Evolutionary conservation across 2,797 vertebrate genomes (phyloP), one percentile per base, ranked within the genome.

Genomic region (Moxostoma hubbsi): DNA sequence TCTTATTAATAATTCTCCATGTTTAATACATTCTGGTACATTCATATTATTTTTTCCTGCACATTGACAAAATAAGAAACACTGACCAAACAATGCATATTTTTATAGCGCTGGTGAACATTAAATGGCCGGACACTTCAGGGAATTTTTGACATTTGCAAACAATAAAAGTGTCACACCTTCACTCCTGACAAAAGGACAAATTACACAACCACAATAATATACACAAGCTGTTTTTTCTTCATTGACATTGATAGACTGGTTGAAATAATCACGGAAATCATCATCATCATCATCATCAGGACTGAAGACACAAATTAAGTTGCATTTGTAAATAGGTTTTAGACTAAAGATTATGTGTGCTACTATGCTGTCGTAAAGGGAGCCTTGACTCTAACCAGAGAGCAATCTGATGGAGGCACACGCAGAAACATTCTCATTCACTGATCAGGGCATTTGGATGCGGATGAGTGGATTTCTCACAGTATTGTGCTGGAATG

Each of bases 281-380:
- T 78, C 18, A 78, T 36, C 36, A 36, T 63, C 15, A 63, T 11
- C 50, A 78, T 78, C 18, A 78, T 36, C 36, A 36, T 63, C 15
- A 63, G 15, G 57, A 50, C 50, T n/a, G 49, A 66, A 61, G 15
- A 81, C 66, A 59, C 36, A 70, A 75, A 64, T 68, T 0, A 61
- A 65, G 5, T 58, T 70, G 43, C 13, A 16, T 73, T 66, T 73
- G 74, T 55, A 67, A 77, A 73, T 61, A 77, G 12, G 50, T 5
- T 18, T 36, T 50, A 51, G 62, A 49, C 43, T 57, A 68, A 11
- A 82, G 65, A 57, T 9, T 6, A 36, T 13, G 9, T 50, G 9
- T 64, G 59, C 45, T 65, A 36, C 50, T 16, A 55, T 66, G 89
- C 90, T 92, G 88, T 90, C 89, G 90, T 89, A 92, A 93, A 89